A percentile compares a stretch with the other conserved stretches of the same genome.
These are phyloP conservation scores for Dryobates pubescens DNA, from an alignment of 2,797 vertebrate genomes.

Conservation along the genomic window DNA sequence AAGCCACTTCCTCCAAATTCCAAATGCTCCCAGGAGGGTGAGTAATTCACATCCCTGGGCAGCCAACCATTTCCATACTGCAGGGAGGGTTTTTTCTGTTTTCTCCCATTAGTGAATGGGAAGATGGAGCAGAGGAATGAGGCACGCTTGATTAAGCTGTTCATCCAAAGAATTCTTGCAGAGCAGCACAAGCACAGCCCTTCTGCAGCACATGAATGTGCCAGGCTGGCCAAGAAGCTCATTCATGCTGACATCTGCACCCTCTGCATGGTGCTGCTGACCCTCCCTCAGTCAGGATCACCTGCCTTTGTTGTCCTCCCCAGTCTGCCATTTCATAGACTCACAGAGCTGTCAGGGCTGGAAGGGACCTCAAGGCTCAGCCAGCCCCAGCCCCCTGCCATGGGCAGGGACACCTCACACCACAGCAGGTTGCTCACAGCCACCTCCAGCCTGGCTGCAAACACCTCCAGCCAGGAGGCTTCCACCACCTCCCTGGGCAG, in stretches of 20 bases:
- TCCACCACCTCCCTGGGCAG: no score
- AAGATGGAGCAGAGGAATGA: background rate
- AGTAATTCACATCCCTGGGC: background rate
- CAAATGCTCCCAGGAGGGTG: background rate
- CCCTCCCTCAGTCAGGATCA: fast-evolving
- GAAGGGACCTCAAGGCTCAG: no score
- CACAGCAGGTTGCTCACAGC: no score
- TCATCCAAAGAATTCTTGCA: background rate
- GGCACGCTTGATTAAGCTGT: background rate
- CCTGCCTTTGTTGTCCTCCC: background rate
- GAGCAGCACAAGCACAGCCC: fast-evolving
- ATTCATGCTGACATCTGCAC: background rate
- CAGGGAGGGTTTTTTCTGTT: background rate
- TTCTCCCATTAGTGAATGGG: background rate
- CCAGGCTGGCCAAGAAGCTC: background rate
- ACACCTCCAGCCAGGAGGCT: no score
- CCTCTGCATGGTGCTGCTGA: background rate
- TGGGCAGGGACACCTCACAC: no score
- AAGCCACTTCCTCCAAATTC: background rate
- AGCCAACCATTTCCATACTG: background rate
- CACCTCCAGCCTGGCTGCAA: no score
- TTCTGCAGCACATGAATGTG: background rate
- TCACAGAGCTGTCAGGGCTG: no score
- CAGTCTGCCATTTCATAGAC: background rate
- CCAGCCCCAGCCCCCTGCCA: no score